A percentile compares a stretch with the other conserved stretches of the same genome.
Evolutionary conservation across 2,113 vertebrate species (phyloP).

Genomic region (Mustelus asterias): DNA sequence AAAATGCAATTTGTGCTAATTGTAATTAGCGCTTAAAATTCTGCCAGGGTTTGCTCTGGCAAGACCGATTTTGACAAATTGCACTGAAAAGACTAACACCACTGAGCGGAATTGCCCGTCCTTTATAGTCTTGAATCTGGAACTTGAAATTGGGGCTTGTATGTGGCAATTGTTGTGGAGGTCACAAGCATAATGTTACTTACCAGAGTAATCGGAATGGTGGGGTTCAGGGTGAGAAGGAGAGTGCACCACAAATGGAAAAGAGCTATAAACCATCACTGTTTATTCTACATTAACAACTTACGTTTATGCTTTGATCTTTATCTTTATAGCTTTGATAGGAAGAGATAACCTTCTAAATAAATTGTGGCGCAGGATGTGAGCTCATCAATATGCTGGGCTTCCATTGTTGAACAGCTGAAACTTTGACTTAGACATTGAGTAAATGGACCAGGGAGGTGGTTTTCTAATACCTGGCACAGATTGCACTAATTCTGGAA

Average conservation of each 20-base stretch:
- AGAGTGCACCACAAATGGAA: neutral
- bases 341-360: too few species aligned
- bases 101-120: neutral
- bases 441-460: too few species aligned
- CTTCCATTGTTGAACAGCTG: too few species aligned
- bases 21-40: neutral
- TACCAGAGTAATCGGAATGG: neutral
- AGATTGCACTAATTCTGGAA: too few species aligned
- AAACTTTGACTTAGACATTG: too few species aligned
- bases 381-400: too few species aligned
- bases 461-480: too few species aligned
- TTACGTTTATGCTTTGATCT: neutral
- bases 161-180: neutral
- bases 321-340: too few species aligned
- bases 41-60: neutral
- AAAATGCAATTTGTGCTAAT: neutral
- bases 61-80: neutral
- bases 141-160: neutral
- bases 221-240: neutral
- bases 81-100: too few species aligned
- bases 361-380: too few species aligned
- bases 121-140: neutral
- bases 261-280: neutral
- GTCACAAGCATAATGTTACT: neutral
- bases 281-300: neutral